Percentiles rank a stretch among this genome's conserved stretches.
Evolutionary conservation across 2,797 vertebrate genomes (phyloP).

Genomic region (Notolabrus celidotus): DNA sequence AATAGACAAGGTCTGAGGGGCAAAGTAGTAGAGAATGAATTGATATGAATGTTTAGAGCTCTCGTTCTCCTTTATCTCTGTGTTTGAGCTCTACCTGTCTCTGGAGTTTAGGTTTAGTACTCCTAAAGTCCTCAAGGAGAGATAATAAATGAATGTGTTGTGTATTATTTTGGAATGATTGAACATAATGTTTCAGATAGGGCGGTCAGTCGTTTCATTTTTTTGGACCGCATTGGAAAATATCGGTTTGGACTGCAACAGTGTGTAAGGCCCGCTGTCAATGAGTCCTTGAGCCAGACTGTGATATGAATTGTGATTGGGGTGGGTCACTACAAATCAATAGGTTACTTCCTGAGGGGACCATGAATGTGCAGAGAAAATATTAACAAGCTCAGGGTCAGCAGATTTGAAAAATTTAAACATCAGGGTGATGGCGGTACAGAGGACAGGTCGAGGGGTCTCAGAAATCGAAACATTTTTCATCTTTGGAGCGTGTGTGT

Average conservation of each 20-base stretch:
- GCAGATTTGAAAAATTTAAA: constrained; percentile 14
- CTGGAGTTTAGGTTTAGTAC: background rate
- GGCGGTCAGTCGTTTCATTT: background rate
- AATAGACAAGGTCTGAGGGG: constrained; percentile 18
- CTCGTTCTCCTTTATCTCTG: background rate
- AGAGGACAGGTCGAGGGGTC: constrained; percentile 1
- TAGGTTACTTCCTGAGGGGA: constrained; percentile 30
- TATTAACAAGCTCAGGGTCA: constrained; percentile 28
- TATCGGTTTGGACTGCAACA: background rate
- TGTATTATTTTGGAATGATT: background rate
- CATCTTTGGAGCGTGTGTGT: background rate
- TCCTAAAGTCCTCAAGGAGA: too few species aligned
- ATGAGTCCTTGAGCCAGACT: constrained; percentile 19
- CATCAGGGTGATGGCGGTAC: background rate
- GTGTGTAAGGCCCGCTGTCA: background rate
- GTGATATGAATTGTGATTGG: constrained; percentile 16
- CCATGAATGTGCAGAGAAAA: constrained; percentile 12
- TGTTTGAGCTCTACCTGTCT: background rate
- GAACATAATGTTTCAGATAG: background rate
- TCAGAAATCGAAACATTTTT: constrained; percentile 7
- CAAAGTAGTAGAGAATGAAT: constrained; percentile 32
- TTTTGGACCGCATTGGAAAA: background rate
- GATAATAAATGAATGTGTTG: too few species aligned
- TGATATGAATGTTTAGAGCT: constrained; percentile 15
- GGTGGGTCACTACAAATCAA: constrained; percentile 39